Conservation (phyloP, 1,140 invertebrate genomes). For the Drosophila lowei region DNA sequence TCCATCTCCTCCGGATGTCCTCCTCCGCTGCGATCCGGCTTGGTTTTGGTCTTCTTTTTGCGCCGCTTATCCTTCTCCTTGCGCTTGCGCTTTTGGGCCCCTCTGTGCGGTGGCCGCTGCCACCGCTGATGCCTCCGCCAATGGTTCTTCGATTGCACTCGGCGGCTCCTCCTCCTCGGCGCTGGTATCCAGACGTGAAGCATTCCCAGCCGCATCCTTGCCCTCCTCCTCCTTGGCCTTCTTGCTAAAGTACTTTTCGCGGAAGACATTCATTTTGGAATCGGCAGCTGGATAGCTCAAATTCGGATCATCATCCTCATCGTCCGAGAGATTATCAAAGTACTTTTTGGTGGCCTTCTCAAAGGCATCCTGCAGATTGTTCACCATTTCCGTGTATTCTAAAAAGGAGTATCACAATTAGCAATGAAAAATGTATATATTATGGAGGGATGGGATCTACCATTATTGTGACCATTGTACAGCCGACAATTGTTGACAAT, state of each 20-base stretch:
- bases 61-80: constrained; percentile 82
- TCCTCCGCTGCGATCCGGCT: constrained; percentile 43
- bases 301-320: constrained; percentile 88
- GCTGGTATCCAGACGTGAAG: constrained; percentile 34
- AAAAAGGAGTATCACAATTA: background rate
- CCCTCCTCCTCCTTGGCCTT: constrained; percentile 63
- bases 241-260: constrained; percentile 80
- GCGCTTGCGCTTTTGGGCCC: constrained; percentile 73
- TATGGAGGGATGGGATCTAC: constrained; percentile 84
- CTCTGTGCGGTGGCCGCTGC: constrained; percentile 56
- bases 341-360: constrained; percentile 90
- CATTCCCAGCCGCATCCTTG: constrained; percentile 36
- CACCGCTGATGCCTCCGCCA: too few relatives aligned
- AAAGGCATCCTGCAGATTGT: constrained; percentile 91
- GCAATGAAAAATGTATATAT: background rate
- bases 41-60: constrained; percentile 83
- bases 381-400: constrained; percentile 95
- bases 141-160: constrained; percentile 70
- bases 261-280: constrained; percentile 83
- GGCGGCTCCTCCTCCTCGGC: constrained; percentile 39
- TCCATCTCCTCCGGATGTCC: constrained; percentile 46
- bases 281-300: constrained; percentile 85
- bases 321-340: constrained; percentile 90
- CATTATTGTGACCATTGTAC: constrained; percentile 96
- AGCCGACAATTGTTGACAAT: constrained; percentile 95